Evolutionary conservation across 2,888 invertebrate genomes (phyloP).

Genomic region (Lasioglossum marginatum): DNA sequence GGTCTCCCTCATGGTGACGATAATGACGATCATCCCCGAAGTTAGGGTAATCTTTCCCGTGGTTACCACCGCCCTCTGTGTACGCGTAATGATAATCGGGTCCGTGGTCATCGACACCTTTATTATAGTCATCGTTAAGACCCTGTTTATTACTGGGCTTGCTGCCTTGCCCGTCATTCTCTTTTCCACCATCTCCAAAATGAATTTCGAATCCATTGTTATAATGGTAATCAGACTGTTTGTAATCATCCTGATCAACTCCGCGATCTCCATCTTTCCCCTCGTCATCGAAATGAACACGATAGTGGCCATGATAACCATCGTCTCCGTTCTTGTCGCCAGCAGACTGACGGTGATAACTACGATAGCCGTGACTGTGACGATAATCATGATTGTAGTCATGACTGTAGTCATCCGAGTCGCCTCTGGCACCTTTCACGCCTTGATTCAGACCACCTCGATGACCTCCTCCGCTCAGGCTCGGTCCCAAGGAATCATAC

Average conservation of each 20-base stretch:
- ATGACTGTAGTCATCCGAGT: conserved; percentile 14
- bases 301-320: conserved; percentile 45
- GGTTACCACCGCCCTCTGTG: conserved; percentile 12
- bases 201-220: conserved; percentile 34
- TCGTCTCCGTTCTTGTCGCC: conserved; percentile 55
- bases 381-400: conserved; percentile 24
- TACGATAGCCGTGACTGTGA: conserved; percentile 21
- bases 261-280: conserved; percentile 59
- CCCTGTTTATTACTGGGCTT: conserved; percentile 8
- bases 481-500: background rate
- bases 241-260: conserved; percentile 21
- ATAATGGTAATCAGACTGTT: background rate
- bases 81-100: conserved; percentile 30
- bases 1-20: conserved; percentile 13
- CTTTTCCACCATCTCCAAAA: conserved; percentile 26
- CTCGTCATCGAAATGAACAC: conserved; percentile 49
- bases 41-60: conserved; percentile 35
- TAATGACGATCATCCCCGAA: conserved; percentile 14
- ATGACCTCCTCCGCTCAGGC: background rate
- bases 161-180: background rate
- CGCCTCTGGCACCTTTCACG: background rate
- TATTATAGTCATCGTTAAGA: conserved; percentile 13
- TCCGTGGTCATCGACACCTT: conserved; percentile 29
- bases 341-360: background rate
- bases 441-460: background rate